These are phyloP conservation scores for Chanos chanos DNA, from an alignment of 2,797 vertebrate genomes.

Conservation along the genomic window DNA sequence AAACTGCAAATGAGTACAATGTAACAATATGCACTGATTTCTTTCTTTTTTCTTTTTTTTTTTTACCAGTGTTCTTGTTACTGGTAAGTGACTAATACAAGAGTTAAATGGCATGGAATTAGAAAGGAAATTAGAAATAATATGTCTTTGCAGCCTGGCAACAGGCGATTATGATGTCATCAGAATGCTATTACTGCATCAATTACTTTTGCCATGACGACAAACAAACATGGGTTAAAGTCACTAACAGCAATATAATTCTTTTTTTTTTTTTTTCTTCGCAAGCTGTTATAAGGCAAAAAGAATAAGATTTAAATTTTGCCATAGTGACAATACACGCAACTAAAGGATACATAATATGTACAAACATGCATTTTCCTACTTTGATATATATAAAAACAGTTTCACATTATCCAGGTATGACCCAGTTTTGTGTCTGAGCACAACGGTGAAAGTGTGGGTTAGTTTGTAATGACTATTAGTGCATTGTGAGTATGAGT, in stretches of 20 bases:
- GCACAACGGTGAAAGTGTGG: constrained; percentile 30
- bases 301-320: constrained; percentile 6
- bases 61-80: no score
- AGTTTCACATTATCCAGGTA: constrained; percentile 93
- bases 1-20: constrained; percentile 20
- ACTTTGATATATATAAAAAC: constrained; percentile 50
- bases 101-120: no score
- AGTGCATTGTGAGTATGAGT: constrained; percentile 1
- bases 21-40: constrained; percentile 20
- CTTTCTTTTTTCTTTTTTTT: no score
- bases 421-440: constrained; percentile 65
- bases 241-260: no score
- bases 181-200: not conserved
- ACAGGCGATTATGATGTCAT: no score
- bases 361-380: constrained; percentile 71
- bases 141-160: no score
- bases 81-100: no score
- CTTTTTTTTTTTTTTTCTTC: no score
- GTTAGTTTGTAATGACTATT: not conserved
- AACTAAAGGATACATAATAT: constrained; percentile 48
- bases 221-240: constrained; percentile 1
- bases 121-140: no score
- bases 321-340: constrained; percentile 11
- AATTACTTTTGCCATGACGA: not conserved
- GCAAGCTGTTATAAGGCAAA: no score